Conservation (phyloP, 1,140 invertebrate genomes). For the Brachionus manjavacas region DNA sequence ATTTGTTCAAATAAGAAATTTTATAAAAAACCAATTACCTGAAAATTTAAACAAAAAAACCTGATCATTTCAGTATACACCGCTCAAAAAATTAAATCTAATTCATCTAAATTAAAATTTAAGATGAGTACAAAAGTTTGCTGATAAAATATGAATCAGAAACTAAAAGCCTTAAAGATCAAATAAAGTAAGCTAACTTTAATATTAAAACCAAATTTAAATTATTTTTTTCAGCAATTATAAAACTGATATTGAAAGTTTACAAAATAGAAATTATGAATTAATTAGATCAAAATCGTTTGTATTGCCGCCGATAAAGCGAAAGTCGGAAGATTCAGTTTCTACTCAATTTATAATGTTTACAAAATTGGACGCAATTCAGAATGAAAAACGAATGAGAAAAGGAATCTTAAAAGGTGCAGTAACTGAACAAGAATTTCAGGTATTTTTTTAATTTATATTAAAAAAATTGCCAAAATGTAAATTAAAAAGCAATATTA, state of each 20-base stretch:
- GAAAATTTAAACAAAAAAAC: too few relatives aligned
- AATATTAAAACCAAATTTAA: neutral
- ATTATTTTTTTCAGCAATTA: conserved; percentile 49
- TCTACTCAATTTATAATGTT: conserved; percentile 51
- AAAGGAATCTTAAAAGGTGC: conserved; percentile 49
- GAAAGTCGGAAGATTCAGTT: conserved; percentile 44
- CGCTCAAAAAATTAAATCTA: too few relatives aligned
- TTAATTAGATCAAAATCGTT: neutral
- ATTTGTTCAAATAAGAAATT: too few relatives aligned
- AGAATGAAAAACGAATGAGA: conserved; percentile 56
- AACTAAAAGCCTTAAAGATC: neutral
- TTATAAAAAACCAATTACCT: too few relatives aligned
- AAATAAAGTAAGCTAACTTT: neutral
- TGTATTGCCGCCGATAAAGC: conserved; percentile 4
- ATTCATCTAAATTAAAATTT: neutral
- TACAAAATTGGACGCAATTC: conserved; percentile 54
- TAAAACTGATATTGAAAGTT: conserved; percentile 51
- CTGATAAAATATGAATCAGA: neutral
- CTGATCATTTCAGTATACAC: too few relatives aligned
- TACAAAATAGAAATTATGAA: neutral
- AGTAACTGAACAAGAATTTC: neutral
- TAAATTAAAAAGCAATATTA: too few relatives aligned
- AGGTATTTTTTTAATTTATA: neutral
- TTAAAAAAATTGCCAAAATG: too few relatives aligned
- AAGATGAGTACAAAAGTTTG: neutral